These are phyloP conservation scores for Gouania willdenowi DNA, from an alignment of 2,797 vertebrate species.

Conservation along the genomic window DNA sequence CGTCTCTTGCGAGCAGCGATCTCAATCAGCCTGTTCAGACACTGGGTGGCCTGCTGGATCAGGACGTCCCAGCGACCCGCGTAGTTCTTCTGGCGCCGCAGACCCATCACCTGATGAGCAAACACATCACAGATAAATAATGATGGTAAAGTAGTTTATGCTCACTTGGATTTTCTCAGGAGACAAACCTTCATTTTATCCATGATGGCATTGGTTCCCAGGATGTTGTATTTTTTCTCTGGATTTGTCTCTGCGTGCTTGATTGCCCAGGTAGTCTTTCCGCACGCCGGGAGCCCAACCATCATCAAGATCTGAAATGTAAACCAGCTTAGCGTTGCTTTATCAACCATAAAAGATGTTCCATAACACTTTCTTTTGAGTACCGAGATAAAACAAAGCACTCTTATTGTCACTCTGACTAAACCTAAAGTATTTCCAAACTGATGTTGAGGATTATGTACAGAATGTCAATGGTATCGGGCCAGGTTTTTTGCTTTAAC, in stretches of 20 bases:
- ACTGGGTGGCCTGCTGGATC: slow-evolving; percentile 93
- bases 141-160: rapidly evolving
- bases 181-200: slow-evolving; percentile 91
- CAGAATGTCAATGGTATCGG: no score
- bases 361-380: no score
- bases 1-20: slow-evolving; percentile 92
- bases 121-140: no score
- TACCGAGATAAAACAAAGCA: no score
- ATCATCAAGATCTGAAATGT: slow-evolving; percentile 88
- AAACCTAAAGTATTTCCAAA: no score
- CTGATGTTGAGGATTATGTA: no score
- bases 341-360: no score
- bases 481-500: no score
- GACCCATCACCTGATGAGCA: slow-evolving; percentile 86
- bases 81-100: slow-evolving; percentile 90
- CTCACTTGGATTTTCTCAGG: no score
- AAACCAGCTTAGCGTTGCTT: no score
- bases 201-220: slow-evolving; percentile 96
- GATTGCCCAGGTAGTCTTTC: slow-evolving; percentile 91
- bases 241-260: slow-evolving; percentile 83
- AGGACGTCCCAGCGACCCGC: slow-evolving; percentile 91
- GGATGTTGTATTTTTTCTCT: slow-evolving; percentile 89
- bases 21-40: slow-evolving; percentile 92
- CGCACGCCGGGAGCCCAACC: slow-evolving; percentile 91
- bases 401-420: no score